Percentiles rank a stretch among this genome's conserved stretches.
Conservation (phyloP, 2,113 vertebrate genomes). For the Etia nguti region DNA sequence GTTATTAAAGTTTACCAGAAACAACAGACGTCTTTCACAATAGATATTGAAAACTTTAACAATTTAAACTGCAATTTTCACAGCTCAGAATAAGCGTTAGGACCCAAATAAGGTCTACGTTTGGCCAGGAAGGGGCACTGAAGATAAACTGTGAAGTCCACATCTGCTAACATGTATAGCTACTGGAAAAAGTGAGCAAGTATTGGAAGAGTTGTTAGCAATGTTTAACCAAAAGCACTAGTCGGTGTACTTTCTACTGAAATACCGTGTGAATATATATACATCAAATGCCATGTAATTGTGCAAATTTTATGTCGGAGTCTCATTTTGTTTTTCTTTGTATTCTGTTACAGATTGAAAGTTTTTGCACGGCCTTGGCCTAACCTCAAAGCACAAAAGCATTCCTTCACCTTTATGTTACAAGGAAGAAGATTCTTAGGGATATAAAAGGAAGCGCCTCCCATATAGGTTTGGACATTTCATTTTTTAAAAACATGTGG, state of each 20-base stretch:
- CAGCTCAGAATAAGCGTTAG: not conserved
- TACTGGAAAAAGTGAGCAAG: not conserved
- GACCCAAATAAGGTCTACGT: not conserved
- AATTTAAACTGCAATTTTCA: not conserved
- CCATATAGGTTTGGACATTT: not conserved
- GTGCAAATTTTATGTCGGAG: not conserved
- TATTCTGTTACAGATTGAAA: not conserved
- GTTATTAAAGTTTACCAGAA: not conserved
- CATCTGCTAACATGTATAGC: not conserved
- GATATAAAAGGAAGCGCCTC: not conserved
- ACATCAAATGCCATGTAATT: not conserved
- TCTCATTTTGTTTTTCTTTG: not conserved
- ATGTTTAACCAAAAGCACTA: not conserved
- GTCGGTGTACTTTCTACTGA: not conserved
- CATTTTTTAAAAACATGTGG: accelerated
- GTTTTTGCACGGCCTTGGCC: not conserved
- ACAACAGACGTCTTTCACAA: not conserved
- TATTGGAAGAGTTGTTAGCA: not conserved
- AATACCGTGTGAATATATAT: not conserved
- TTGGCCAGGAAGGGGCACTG: not conserved
- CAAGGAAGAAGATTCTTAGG: not conserved
- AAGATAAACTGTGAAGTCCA: not conserved
- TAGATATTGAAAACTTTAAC: not conserved
- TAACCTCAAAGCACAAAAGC: not conserved
- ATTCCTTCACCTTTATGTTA: not conserved